phyloP scores from a whole-genome alignment of 2,888 invertebrate species.

The Rhyacophila evoluta region DNA sequence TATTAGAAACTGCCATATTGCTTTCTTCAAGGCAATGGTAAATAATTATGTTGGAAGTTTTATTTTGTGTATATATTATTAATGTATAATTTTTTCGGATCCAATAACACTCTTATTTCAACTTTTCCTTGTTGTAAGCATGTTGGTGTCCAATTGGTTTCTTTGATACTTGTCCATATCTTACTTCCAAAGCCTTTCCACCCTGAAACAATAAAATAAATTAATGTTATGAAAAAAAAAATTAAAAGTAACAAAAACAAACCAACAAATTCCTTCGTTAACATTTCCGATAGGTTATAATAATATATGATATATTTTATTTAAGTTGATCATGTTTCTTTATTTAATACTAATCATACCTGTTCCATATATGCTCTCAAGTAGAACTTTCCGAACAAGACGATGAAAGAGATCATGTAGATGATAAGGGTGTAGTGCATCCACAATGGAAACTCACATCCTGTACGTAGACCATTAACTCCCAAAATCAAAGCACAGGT shows the following conservation, averaged over 20 bases:
- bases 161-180: constrained; percentile 69
- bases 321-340: too few relatives aligned
- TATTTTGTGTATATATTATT: too few relatives aligned
- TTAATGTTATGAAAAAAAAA: too few relatives aligned
- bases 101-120: too few relatives aligned
- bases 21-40: too few relatives aligned
- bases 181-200: constrained; percentile 72
- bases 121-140: constrained; percentile 38
- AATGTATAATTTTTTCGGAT: too few relatives aligned
- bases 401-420: constrained; percentile 90
- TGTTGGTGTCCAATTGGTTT: neutral
- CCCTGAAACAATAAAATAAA: constrained; percentile 65
- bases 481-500: constrained; percentile 84
- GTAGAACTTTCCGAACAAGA: constrained; percentile 90
- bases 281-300: too few relatives aligned
- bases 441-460: constrained; percentile 91
- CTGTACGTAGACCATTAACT: constrained; percentile 81
- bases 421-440: constrained; percentile 88
- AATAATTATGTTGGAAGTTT: too few relatives aligned
- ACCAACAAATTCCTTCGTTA: too few relatives aligned
- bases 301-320: too few relatives aligned
- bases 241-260: too few relatives aligned
- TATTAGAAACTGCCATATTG: too few relatives aligned
- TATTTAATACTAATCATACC: constrained; percentile 68
- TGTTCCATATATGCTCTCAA: constrained; percentile 82